Conservation (phyloP, 2,113 vertebrate species). For the Platycercus adscitus region DNA sequence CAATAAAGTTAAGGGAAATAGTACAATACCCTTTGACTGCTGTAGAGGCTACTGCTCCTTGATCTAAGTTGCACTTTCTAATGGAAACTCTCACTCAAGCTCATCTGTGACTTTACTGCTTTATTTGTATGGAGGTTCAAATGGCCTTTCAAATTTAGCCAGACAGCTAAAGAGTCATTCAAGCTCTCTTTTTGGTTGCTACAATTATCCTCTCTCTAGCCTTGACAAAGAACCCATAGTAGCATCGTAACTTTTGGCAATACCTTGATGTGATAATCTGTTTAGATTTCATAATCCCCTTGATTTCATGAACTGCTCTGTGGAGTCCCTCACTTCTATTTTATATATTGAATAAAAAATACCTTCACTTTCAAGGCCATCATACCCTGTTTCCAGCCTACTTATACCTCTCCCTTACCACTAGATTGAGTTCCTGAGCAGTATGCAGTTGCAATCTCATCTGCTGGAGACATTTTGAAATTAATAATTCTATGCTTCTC, state of each 20-base stretch:
- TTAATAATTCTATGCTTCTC: background rate
- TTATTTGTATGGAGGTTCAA: background rate
- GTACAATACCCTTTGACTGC: background rate
- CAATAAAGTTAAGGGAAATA: background rate
- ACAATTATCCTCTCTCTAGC: background rate
- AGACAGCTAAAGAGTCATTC: background rate
- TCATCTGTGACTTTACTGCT: background rate
- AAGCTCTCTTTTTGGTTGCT: background rate
- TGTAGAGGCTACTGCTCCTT: background rate
- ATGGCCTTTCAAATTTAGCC: background rate
- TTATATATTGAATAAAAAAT: background rate
- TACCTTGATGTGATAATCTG: background rate
- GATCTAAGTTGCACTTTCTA: background rate
- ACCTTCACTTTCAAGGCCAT: background rate
- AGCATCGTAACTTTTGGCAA: background rate
- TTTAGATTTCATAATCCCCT: background rate
- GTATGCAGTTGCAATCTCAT: background rate
- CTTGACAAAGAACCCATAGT: background rate
- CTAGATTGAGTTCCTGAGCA: background rate
- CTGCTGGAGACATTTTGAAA: background rate
- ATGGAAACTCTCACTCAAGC: background rate
- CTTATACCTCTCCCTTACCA: background rate
- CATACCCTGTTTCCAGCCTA: background rate
- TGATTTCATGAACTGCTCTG: background rate
- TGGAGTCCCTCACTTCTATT: background rate